A percentile compares a stretch with the other conserved stretches of the same genome.
These are phyloP conservation scores for Heterocephalus glaber DNA, from an alignment of 2,113 vertebrate genomes.

Conservation along the genomic window DNA sequence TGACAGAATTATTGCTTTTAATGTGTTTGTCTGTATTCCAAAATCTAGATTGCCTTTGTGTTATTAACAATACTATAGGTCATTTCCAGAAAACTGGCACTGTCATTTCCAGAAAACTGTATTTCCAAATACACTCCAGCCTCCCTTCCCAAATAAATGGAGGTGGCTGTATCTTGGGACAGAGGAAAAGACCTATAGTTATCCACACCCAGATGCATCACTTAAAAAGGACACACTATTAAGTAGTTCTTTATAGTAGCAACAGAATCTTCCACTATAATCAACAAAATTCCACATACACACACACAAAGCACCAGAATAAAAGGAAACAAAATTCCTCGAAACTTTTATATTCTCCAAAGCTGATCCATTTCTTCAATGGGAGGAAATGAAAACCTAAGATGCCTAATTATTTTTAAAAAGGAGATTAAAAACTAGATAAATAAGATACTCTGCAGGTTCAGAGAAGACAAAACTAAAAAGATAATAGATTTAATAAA, in stretches of 20 bases:
- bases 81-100: not conserved
- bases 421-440: not conserved
- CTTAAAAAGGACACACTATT: not conserved
- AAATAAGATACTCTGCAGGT: no score
- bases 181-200: not conserved
- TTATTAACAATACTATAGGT: not conserved
- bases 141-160: not conserved
- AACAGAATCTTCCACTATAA: not conserved
- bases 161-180: not conserved
- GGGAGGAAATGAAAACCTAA: not conserved
- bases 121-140: not conserved
- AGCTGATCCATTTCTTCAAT: not conserved
- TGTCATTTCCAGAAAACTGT: not conserved
- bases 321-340: not conserved
- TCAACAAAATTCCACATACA: not conserved
- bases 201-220: not conserved
- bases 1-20: not conserved
- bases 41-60: not conserved
- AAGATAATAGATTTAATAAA: not conserved
- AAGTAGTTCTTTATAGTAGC: not conserved
- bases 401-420: not conserved
- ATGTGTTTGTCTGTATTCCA: not conserved
- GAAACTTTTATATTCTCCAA: not conserved
- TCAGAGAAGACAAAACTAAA: no score
- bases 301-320: not conserved